Percentiles rank a stretch among this genome's conserved stretches.
These are phyloP conservation scores for Chunga burmeisteri DNA, from an alignment of 2,113 vertebrate species.

Conservation along the genomic window DNA sequence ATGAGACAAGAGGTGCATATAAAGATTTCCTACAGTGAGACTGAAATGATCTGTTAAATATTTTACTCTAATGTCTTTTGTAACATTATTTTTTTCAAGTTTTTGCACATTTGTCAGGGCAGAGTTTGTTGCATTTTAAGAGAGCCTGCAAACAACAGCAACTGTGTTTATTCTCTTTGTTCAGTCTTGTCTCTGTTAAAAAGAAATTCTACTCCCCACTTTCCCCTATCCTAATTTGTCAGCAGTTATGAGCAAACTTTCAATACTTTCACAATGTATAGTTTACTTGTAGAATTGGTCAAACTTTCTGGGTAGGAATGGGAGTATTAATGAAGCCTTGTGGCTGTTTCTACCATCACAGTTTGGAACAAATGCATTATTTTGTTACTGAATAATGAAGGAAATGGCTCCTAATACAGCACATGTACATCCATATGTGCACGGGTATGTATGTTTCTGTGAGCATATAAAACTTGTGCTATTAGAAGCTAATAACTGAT, in stretches of 20 bases:
- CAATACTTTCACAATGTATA: background rate
- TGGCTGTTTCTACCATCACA: background rate
- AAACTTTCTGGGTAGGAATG: background rate
- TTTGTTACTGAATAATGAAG: background rate
- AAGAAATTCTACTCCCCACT: background rate
- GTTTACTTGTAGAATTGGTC: background rate
- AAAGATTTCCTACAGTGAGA: background rate
- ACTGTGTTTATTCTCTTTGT: background rate
- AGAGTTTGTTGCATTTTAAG: slow-evolving; percentile 9
- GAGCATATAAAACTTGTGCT: background rate
- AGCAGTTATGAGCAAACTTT: background rate
- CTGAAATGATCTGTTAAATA: slow-evolving; percentile 45
- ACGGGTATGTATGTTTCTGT: background rate
- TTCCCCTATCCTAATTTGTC: background rate
- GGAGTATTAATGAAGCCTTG: background rate
- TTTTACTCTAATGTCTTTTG: slow-evolving; percentile 29
- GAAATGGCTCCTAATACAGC: background rate
- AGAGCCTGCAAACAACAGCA: background rate
- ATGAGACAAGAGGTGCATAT: background rate
- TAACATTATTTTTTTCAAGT: background rate
- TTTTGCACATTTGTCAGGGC: background rate
- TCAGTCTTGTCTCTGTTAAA: background rate
- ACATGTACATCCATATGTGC: background rate
- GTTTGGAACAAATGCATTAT: background rate
- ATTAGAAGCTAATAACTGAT: background rate